Conservation (phyloP, 2,797 vertebrate species). For the Streptopelia turtur region DNA sequence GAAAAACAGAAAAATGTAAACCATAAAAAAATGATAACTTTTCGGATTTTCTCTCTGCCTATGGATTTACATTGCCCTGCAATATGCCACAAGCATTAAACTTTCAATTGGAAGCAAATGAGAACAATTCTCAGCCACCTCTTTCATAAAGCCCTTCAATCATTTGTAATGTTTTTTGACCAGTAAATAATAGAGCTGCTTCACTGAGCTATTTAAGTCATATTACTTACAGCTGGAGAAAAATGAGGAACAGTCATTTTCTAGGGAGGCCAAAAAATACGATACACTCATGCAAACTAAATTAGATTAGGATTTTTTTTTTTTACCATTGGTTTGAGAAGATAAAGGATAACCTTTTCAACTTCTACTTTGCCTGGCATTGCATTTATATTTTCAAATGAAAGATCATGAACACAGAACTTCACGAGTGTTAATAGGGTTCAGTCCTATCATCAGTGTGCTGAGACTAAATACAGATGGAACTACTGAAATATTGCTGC, state of each 20-base stretch:
- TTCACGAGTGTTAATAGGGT: not conserved
- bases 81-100: conserved; percentile 56
- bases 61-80: not conserved
- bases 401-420: not conserved
- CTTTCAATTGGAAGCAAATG: conserved; percentile 70
- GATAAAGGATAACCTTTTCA: conserved; percentile 64
- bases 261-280: conserved; percentile 29
- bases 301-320: conserved; percentile 35
- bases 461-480: conserved; percentile 17
- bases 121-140: conserved; percentile 68
- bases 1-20: conserved; percentile 29
- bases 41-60: conserved; percentile 8
- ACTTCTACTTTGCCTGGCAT: conserved; percentile 1
- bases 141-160: conserved; percentile 65
- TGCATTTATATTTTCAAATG: conserved; percentile 24
- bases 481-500: conserved; percentile 6
- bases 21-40: not conserved
- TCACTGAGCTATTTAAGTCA: conserved; percentile 68
- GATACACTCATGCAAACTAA: conserved; percentile 28
- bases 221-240: conserved; percentile 75
- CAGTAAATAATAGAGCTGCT: conserved; percentile 66
- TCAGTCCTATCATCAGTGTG: not conserved
- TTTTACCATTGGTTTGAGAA: conserved; percentile 33
- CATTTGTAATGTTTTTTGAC: conserved; percentile 70
- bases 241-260: conserved; percentile 69